These are phyloP conservation scores for Oryzias dopingdopingensis DNA, from an alignment of 2,797 vertebrate species.

Conservation along the genomic window DNA sequence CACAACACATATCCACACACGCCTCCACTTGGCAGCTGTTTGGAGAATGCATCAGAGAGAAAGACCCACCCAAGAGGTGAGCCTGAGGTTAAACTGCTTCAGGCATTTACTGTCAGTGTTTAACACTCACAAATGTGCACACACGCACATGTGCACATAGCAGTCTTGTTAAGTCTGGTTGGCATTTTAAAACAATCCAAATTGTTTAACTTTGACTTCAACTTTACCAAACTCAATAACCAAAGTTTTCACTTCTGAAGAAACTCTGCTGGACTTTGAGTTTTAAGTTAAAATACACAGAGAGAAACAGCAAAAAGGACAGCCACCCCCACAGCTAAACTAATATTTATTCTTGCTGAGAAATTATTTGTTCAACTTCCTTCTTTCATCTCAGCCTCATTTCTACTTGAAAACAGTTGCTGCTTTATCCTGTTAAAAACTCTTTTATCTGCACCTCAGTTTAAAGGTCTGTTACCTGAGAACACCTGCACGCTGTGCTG, in stretches of 20 bases:
- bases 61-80: conserved; percentile 67
- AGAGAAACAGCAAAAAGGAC: conserved; percentile 12
- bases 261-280: conserved; percentile 23
- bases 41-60: conserved; percentile 46
- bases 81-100: conserved; percentile 54
- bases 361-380: conserved; percentile 36
- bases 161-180: conserved; percentile 9
- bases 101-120: conserved; percentile 52
- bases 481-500: conserved; percentile 49
- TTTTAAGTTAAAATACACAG: conserved; percentile 32
- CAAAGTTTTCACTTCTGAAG: conserved; percentile 4
- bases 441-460: conserved; percentile 7
- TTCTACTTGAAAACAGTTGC: conserved; percentile 12
- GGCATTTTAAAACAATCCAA: conserved; percentile 25
- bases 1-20: conserved; percentile 14
- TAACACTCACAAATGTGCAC: conserved; percentile 12
- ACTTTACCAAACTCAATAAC: conserved; percentile 13
- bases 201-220: conserved; percentile 28
- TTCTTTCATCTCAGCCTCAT: conserved; percentile 27
- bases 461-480: conserved; percentile 57
- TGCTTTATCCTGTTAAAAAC: conserved; percentile 7
- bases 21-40: conserved; percentile 49
- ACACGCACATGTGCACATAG: conserved; percentile 15
- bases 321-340: conserved; percentile 25
- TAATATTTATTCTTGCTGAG: conserved; percentile 49